phyloP scores from a whole-genome alignment of 2,888 invertebrate species.

The Nephrotoma appendiculata region DNA sequence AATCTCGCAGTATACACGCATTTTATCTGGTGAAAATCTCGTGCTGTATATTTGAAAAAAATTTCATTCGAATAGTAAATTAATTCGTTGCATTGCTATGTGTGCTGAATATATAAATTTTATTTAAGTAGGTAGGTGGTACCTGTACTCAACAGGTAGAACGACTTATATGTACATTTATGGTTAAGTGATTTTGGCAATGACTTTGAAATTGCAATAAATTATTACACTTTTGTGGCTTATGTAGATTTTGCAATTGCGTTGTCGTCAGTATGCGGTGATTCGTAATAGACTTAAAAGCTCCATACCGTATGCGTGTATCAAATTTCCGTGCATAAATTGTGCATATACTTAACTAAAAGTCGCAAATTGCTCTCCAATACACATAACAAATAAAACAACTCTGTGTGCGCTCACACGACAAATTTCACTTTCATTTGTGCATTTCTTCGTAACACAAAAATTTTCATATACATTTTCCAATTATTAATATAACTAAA shows the following conservation, averaged over 20 bases:
- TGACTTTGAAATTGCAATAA: background rate
- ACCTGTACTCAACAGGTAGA: background rate
- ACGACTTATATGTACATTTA: background rate
- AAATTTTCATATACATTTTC: background rate
- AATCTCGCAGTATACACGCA: no score
- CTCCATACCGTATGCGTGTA: background rate
- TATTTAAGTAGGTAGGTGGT: no score
- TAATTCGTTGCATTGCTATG: no score
- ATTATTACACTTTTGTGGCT: background rate
- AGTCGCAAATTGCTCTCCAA: no score
- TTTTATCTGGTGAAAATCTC: no score
- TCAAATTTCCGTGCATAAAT: no score
- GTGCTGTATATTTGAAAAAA: no score
- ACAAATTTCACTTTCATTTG: background rate
- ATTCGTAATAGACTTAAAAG: background rate
- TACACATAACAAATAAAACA: background rate
- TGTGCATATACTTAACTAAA: no score
- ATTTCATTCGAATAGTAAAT: no score
- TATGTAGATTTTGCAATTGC: background rate
- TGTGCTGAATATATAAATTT: no score
- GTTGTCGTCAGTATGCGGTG: no score
- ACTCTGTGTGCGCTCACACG: background rate
- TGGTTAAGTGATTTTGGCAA: background rate
- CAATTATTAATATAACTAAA: background rate
- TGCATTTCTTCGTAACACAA: background rate